Evolutionary conservation across 2,888 invertebrate genomes (phyloP).

Genomic region (Harpalus rufipes): DNA sequence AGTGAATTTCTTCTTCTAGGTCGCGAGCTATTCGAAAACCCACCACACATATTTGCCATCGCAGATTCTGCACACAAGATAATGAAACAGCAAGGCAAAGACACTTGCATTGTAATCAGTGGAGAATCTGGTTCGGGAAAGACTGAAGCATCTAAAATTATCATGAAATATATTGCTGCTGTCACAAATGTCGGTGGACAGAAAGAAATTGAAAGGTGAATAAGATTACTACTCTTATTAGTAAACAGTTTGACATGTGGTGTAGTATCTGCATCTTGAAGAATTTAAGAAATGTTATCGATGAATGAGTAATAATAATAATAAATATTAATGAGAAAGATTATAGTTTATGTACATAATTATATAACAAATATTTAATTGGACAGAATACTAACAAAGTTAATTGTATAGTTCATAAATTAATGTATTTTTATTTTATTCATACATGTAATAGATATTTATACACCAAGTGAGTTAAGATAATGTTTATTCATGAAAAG

Average conservation of each 20-base stretch:
- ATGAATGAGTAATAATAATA: neutral
- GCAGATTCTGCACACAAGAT: conserved; percentile 97
- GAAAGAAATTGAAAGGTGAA: conserved; percentile 95
- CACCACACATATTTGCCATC: conserved; percentile 98
- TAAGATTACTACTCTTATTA: conserved; percentile 60
- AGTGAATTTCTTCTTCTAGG: conserved; percentile 77
- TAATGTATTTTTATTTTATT: too few species aligned
- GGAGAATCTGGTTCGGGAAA: conserved; percentile 99
- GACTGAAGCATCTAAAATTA: conserved; percentile 99
- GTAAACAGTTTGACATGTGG: neutral
- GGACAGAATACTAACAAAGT: too few species aligned
- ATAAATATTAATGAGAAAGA: too few species aligned
- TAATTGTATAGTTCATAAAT: too few species aligned
- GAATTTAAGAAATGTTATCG: neutral
- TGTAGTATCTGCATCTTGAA: neutral
- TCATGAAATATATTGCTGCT: conserved; percentile 98
- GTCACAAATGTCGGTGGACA: conserved; percentile 95
- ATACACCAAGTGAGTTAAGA: too few species aligned
- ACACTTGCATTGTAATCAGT: conserved; percentile 98
- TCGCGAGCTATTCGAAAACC: conserved; percentile 96
- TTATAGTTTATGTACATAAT: too few species aligned
- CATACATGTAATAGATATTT: too few species aligned
- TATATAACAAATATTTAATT: too few species aligned
- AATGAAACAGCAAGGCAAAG: conserved; percentile 92
- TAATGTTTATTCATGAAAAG: too few species aligned